These are phyloP conservation scores for Octonoba sinensis DNA, from an alignment of 2,888 invertebrate genomes.

Conservation along the genomic window DNA sequence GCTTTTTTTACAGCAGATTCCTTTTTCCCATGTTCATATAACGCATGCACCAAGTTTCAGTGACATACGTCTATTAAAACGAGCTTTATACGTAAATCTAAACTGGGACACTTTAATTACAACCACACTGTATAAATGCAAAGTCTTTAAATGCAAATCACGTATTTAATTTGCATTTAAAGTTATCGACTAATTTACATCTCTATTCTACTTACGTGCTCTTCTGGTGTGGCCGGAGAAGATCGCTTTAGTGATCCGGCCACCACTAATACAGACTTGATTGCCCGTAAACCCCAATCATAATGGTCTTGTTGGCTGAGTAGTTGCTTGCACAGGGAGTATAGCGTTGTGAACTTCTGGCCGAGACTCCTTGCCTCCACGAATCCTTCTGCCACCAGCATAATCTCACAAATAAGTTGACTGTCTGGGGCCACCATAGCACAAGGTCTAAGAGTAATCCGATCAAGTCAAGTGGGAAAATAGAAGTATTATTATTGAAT, in stretches of 20 bases:
- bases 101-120: too few species aligned
- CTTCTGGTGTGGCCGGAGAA: constrained; percentile 94
- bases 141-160: too few species aligned
- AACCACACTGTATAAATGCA: too few species aligned
- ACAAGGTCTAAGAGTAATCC: constrained; percentile 82
- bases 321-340: constrained; percentile 92
- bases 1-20: too few species aligned
- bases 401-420: constrained; percentile 96
- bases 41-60: too few species aligned
- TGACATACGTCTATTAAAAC: too few species aligned
- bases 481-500: neutral
- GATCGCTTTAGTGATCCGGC: constrained; percentile 96
- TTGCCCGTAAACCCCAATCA: constrained; percentile 96
- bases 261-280: constrained; percentile 95
- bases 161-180: too few species aligned
- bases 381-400: constrained; percentile 98
- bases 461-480: neutral
- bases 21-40: too few species aligned
- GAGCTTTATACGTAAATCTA: too few species aligned
- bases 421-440: constrained; percentile 99
- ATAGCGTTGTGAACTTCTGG: constrained; percentile 94
- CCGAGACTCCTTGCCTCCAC: constrained; percentile 93
- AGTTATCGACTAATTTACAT: too few species aligned
- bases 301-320: constrained; percentile 92
- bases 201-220: constrained; percentile 79